phyloP scores from a whole-genome alignment of 2,888 invertebrate genomes.

The Perdita meconis region DNA sequence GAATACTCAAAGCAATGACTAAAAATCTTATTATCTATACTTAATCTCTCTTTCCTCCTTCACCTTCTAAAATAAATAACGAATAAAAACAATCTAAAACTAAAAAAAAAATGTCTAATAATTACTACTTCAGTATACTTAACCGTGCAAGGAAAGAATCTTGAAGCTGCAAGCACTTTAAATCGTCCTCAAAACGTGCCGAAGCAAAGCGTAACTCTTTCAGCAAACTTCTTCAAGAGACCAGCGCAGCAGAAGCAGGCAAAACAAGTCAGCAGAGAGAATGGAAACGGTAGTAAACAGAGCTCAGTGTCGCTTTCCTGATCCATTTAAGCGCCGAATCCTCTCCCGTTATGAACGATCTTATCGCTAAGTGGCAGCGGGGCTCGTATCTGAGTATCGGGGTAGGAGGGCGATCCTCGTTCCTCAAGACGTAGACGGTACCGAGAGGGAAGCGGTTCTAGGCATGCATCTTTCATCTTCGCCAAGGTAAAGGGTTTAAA shows the following conservation, averaged over 20 bases:
- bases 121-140: too few species aligned
- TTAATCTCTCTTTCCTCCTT: too few species aligned
- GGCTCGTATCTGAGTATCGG: conserved; percentile 42
- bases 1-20: too few species aligned
- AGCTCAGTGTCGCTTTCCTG: conserved; percentile 35
- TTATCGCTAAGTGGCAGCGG: conserved; percentile 56
- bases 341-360: conserved; percentile 53
- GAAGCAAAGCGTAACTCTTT: neutral
- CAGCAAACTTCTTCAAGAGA: neutral
- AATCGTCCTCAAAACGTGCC: too few species aligned
- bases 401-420: conserved; percentile 1
- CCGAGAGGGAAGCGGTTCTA: conserved; percentile 37
- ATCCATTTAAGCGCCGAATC: conserved; percentile 52
- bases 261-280: neutral
- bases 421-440: conserved; percentile 8
- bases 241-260: neutral
- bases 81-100: too few species aligned
- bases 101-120: too few species aligned
- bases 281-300: conserved; percentile 17
- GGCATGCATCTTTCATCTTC: conserved; percentile 69
- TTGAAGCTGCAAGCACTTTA: too few species aligned
- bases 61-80: too few species aligned
- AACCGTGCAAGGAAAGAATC: too few species aligned
- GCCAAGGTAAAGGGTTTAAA: conserved; percentile 49
- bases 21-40: too few species aligned